Conservation (phyloP, 2,888 invertebrate species). For the Eilema caniola region DNA sequence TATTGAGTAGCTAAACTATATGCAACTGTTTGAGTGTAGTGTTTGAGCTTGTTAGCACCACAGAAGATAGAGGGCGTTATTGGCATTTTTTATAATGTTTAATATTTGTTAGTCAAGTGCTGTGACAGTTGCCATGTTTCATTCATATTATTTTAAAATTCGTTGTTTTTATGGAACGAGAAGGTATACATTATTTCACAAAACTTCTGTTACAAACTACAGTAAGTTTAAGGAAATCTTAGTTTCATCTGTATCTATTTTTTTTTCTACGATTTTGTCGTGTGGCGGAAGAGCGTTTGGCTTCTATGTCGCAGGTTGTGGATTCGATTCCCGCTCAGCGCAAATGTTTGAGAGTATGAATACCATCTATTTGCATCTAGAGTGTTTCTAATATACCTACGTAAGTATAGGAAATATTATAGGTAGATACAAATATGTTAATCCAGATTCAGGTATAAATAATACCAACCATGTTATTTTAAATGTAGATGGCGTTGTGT, state of each 20-base stretch:
- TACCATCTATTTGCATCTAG: too few relatives aligned
- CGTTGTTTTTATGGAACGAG: not conserved
- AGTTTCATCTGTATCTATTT: not conserved
- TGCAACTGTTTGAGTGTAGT: not conserved
- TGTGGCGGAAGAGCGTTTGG: not conserved
- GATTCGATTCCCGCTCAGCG: not conserved
- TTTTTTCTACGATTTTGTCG: not conserved
- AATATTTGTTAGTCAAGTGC: not conserved
- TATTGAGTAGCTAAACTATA: conserved; percentile 32
- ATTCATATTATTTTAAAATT: not conserved
- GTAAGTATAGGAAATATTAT: too few relatives aligned
- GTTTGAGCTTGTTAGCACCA: conserved; percentile 11
- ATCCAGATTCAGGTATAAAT: too few relatives aligned
- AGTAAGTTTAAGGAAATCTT: not conserved
- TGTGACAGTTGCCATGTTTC: not conserved
- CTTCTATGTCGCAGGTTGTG: not conserved
- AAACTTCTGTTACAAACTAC: not conserved
- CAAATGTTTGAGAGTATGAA: too few relatives aligned
- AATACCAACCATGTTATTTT: not conserved
- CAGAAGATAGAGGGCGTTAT: conserved; percentile 32
- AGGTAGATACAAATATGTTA: not conserved
- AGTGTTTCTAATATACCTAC: too few relatives aligned
- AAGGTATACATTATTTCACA: not conserved
- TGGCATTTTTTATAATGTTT: not conserved
- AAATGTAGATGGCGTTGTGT: not conserved